Percentiles rank a stretch among this genome's conserved stretches.
phyloP scores from a whole-genome alignment of 1,140 invertebrate species.

The Leguminivora glycinivorella region DNA sequence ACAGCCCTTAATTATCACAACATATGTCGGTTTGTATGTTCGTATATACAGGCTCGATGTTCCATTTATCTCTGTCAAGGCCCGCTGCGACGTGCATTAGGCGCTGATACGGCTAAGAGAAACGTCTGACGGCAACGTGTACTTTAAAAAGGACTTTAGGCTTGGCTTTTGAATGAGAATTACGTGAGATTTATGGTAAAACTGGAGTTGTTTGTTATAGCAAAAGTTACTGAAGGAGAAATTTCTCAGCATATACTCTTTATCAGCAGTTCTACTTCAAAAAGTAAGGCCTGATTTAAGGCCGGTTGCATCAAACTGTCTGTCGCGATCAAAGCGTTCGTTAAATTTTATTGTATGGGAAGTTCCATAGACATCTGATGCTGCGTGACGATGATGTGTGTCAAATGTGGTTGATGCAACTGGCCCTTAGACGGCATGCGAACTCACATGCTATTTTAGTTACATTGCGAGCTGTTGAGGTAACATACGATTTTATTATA shows the following conservation, averaged over 20 bases:
- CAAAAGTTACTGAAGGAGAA: background rate
- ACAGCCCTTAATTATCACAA: slow-evolving; percentile 37
- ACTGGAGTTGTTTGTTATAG: background rate
- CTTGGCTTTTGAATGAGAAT: slow-evolving; percentile 31
- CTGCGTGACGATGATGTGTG: no score
- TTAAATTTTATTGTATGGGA: no score
- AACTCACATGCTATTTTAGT: no score
- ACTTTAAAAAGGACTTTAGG: slow-evolving; percentile 12
- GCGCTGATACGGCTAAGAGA: slow-evolving; percentile 60
- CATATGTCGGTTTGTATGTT: background rate
- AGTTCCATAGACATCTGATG: no score
- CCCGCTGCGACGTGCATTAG: slow-evolving; percentile 51
- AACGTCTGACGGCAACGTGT: slow-evolving; percentile 44
- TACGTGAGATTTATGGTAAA: slow-evolving; percentile 35
- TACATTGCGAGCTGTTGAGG: no score
- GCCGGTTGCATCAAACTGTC: no score
- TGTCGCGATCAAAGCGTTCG: no score
- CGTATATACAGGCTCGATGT: slow-evolving; percentile 17
- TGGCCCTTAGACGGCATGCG: no score
- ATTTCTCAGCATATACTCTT: background rate
- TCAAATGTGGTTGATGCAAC: no score
- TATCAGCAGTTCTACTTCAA: no score
- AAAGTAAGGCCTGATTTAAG: no score
- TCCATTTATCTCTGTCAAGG: slow-evolving; percentile 58
- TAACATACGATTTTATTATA: no score